phyloP scores from a whole-genome alignment of 2,797 vertebrate species.

The Gila robusta region DNA sequence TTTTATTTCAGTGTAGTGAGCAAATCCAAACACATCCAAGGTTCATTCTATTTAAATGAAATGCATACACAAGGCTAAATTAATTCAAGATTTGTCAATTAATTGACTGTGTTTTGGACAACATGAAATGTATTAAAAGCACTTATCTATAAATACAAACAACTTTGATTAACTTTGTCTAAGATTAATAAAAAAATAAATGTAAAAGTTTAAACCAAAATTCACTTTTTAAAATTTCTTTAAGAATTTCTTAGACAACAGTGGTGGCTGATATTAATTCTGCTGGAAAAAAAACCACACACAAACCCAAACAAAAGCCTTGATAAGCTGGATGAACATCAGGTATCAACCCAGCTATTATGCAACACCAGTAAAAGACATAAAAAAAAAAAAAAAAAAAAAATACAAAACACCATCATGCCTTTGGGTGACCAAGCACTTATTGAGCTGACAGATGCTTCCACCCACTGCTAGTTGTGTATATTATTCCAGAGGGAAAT shows the following conservation, averaged over 20 bases:
- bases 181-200: no score
- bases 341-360: neutral
- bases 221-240: no score
- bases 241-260: neutral
- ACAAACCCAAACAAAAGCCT: neutral
- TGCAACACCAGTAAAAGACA: neutral
- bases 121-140: neutral
- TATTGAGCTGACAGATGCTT: slow-evolving; percentile 23
- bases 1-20: neutral
- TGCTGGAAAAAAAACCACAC: neutral
- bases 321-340: neutral
- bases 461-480: slow-evolving; percentile 2
- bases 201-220: neutral
- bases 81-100: neutral
- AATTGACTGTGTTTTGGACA: neutral
- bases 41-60: neutral
- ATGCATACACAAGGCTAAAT: neutral
- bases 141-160: neutral
- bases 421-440: neutral
- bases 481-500: slow-evolving; percentile 4
- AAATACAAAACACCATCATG: neutral
- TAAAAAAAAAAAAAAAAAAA: neutral
- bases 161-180: no score
- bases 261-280: neutral
- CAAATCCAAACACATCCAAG: neutral